Conservation (phyloP, 2,888 invertebrate species). For the Cartodere bifasciata region DNA sequence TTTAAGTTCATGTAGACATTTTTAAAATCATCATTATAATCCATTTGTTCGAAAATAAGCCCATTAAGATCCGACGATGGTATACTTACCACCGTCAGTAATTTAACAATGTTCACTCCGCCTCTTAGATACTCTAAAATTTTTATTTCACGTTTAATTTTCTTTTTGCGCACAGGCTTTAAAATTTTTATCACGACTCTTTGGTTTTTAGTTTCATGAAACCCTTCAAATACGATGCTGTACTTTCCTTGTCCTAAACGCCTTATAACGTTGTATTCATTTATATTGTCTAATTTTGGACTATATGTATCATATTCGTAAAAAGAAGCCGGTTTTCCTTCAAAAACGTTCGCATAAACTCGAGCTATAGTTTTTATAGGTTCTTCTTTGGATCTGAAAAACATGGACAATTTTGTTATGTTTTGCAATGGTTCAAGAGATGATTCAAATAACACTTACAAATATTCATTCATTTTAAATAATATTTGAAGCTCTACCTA, state of each 20-base stretch:
- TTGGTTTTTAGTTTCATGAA: constrained; percentile 25
- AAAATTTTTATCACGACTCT: constrained; percentile 31
- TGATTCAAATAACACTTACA: no score
- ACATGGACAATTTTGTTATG: neutral
- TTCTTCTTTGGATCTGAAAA: neutral
- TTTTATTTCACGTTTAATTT: constrained; percentile 33
- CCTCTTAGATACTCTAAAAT: constrained; percentile 31
- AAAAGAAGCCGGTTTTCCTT: constrained; percentile 26
- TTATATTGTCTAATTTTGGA: constrained; percentile 25
- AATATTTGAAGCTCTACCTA: no score
- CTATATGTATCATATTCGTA: constrained; percentile 30
- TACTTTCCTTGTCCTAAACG: constrained; percentile 35
- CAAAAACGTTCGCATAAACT: constrained; percentile 29
- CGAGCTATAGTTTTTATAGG: constrained; percentile 23
- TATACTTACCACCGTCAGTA: constrained; percentile 25
- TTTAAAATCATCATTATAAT: constrained; percentile 31
- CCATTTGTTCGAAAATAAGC: constrained; percentile 30
- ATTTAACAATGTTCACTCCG: constrained; percentile 29
- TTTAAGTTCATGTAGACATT: constrained; percentile 30
- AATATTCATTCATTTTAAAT: no score
- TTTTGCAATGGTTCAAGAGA: no score
- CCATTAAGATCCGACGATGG: constrained; percentile 24
- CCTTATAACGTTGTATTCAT: constrained; percentile 27
- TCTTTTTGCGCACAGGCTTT: constrained; percentile 32
- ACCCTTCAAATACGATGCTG: constrained; percentile 32